Conservation (phyloP, 1,140 invertebrate genomes). For the Drosophila ohnishii region DNA sequence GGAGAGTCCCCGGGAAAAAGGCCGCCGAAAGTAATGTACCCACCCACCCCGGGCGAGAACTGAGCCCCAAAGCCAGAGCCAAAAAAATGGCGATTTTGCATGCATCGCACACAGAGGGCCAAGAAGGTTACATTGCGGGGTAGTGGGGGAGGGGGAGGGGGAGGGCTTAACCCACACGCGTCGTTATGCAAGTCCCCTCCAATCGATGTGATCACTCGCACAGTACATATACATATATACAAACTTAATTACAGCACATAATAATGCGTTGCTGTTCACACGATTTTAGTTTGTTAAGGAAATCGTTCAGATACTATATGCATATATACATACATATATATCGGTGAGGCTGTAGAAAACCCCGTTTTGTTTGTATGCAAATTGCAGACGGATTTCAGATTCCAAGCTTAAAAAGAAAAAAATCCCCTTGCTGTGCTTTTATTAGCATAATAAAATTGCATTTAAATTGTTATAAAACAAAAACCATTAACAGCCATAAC, state of each 20-base stretch:
- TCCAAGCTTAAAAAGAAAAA: slow-evolving; percentile 14
- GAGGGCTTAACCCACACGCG: slow-evolving; percentile 27
- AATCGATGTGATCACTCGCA: slow-evolving; percentile 57
- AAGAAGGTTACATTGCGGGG: slow-evolving; percentile 66
- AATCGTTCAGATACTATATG: slow-evolving; percentile 3
- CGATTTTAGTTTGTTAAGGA: slow-evolving; percentile 21
- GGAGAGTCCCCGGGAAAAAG: slow-evolving; percentile 17
- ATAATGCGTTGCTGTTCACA: slow-evolving; percentile 52
- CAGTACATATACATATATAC: slow-evolving; percentile 5
- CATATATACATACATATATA: neutral
- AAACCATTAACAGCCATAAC: slow-evolving; percentile 11
- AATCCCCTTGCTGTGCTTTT: slow-evolving; percentile 35
- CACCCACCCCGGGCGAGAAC: slow-evolving; percentile 43
- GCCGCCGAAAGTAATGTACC: neutral
- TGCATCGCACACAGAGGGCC: slow-evolving; percentile 58
- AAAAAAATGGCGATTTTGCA: slow-evolving; percentile 64
- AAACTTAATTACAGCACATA: slow-evolving; percentile 56
- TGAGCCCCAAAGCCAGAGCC: slow-evolving; percentile 39
- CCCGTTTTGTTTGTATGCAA: slow-evolving; percentile 70
- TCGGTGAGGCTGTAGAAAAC: slow-evolving; percentile 4
- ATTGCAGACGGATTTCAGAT: slow-evolving; percentile 37
- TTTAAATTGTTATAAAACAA: slow-evolving; percentile 50
- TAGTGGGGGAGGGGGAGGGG: neutral
- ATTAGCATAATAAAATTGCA: slow-evolving; percentile 58
- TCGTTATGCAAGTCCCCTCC: slow-evolving; percentile 57